Evolutionary conservation across 2,113 vertebrate species (phyloP).

Genomic region (Aythya baeri): DNA sequence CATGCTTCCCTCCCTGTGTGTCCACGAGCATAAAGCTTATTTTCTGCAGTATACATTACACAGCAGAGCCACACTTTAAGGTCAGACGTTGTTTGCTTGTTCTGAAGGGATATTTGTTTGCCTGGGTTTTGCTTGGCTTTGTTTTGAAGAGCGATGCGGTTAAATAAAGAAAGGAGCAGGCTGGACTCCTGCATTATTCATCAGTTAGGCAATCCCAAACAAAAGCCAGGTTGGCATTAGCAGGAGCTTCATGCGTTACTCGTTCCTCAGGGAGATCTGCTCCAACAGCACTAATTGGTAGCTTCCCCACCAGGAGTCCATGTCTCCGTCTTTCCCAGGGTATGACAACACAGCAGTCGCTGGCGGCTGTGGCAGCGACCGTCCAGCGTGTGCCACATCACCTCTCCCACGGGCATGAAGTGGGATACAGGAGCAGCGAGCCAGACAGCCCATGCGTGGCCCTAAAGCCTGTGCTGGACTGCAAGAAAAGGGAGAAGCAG

Average conservation of each 20-base stretch:
- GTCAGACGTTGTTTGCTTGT: not conserved
- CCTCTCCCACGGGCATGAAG: not conserved
- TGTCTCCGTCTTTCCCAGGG: not conserved
- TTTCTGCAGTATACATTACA: not conserved
- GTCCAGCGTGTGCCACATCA: not conserved
- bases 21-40: not conserved
- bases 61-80: not conserved
- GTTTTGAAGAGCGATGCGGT: not conserved
- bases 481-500: not conserved
- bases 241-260: conserved; percentile 5
- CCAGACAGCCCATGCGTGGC: rapidly evolving
- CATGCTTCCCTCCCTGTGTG: not conserved
- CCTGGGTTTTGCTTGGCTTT: conserved; percentile 18
- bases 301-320: not conserved
- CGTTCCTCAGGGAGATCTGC: conserved; percentile 9
- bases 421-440: rapidly evolving
- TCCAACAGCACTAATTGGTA: not conserved
- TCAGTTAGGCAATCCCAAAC: conserved; percentile 47
- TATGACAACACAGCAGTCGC: not conserved
- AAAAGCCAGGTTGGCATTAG: conserved; percentile 41
- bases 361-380: rapidly evolving
- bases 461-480: not conserved
- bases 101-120: conserved; percentile 15
- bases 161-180: not conserved
- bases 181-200: conserved; percentile 53